Evolutionary conservation across 2,113 vertebrate genomes (phyloP), one percentile per base, ranked within the genome.

Genomic region (Centrocercus urophasianus): DNA sequence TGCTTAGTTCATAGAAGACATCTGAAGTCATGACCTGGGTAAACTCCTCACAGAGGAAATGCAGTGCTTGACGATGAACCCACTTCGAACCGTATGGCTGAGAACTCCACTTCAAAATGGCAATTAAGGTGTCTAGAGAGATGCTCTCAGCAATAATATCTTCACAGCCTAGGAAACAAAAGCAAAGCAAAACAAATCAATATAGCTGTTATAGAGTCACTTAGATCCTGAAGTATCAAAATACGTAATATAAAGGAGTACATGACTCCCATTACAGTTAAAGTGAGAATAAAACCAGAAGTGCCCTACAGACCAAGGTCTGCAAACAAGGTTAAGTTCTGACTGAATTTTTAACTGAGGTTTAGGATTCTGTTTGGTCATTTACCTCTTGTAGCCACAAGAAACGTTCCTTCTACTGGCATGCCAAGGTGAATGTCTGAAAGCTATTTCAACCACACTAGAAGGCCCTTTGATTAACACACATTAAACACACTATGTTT

Each of bases 31-130:
- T 99, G 91, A 99, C 98, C 95, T 99, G 99, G 96, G 98, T 99
- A 97, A 99, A 99, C 95, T 99, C 99, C 98, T 99, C 99, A 95
- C 99, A 99, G 96, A 99, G 99, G 98, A 99, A 99, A 98, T 99
- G 99, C 64, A 99, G 97, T 3, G 99, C 99, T 97, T 99, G 99
- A 34, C 99, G 98, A 96, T 99, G 98, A 18, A 99, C 99, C 99
- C 99, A 99, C 93, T 99, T 99, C 79, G 99, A 99, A 70, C 99
- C 99, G 1, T 99, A 99, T 0, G 99, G 99, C 98, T 99, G 99
- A 20, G 99, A 99, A 97, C 99, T 99, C 99, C 99, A 99, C 97
- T 99, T 99, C 92, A 99, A 98, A 97, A 99, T 99, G 96, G 99
- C 98, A 85, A 99, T 98, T 81, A 99, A 98, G 4, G 99, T 99